Conservation (phyloP, 1,140 invertebrate genomes). For the Drosophila obscura region DNA sequence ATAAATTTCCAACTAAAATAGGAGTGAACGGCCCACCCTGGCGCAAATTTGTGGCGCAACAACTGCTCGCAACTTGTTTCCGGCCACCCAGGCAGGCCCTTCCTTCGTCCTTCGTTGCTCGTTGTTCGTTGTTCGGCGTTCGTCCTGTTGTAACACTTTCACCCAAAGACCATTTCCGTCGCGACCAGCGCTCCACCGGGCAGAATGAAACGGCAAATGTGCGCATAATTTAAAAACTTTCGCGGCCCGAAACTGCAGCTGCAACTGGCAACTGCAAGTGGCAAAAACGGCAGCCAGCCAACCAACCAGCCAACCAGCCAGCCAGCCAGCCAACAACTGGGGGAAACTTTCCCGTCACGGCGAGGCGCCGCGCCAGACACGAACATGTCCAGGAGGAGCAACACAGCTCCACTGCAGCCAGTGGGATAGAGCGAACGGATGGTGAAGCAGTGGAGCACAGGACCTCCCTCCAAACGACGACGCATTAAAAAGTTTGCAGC, state of each 20-base stretch:
- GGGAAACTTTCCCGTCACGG: constrained; percentile 52
- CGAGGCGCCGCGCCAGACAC: constrained; percentile 67
- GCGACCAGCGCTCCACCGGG: constrained; percentile 47
- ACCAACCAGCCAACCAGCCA: constrained; percentile 15
- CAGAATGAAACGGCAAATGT: constrained; percentile 71
- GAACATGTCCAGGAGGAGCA: constrained; percentile 52
- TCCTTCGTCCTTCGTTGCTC: constrained; percentile 2
- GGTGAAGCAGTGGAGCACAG: not conserved
- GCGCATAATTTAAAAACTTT: constrained; percentile 81
- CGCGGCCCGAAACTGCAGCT: constrained; percentile 58
- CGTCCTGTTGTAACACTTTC: constrained; percentile 69
- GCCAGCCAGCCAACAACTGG: constrained; percentile 39
- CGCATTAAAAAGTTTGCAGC: constrained; percentile 83
- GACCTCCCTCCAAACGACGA: constrained; percentile 22
- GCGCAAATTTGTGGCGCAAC: constrained; percentile 66
- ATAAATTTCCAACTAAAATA: constrained; percentile 63
- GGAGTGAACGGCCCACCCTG: constrained; percentile 7
- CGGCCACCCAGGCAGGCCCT: constrained; percentile 17
- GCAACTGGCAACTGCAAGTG: constrained; percentile 74
- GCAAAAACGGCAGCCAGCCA: constrained; percentile 34
- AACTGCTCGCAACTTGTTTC: constrained; percentile 65
- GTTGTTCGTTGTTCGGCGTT: constrained; percentile 8
- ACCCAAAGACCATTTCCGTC: constrained; percentile 77
- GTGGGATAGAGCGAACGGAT: not conserved
- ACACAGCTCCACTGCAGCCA: not conserved